Evolutionary conservation across 2,113 vertebrate genomes (phyloP).

Genomic region (Lanius ludovicianus): DNA sequence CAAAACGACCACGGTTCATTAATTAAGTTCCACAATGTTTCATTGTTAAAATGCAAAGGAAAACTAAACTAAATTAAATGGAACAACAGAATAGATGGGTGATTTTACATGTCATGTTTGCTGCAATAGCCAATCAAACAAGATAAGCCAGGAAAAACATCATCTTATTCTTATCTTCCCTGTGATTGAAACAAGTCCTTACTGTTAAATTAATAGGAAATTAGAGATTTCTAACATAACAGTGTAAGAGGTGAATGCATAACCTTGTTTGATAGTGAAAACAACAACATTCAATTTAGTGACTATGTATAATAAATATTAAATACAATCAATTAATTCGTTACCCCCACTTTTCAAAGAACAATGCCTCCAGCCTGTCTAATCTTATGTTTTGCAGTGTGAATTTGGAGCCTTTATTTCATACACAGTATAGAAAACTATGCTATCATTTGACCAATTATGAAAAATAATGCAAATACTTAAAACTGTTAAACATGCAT

Average conservation of each 20-base stretch:
- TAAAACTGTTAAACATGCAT: background rate
- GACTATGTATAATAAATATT: background rate
- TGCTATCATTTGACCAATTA: background rate
- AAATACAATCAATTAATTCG: background rate
- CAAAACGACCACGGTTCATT: background rate
- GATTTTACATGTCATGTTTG: background rate
- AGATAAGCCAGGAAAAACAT: background rate
- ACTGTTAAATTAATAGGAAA: background rate
- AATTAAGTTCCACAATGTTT: background rate
- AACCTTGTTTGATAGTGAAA: background rate
- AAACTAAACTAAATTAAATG: constrained; percentile 33
- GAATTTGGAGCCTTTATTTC: background rate
- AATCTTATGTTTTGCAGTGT: background rate
- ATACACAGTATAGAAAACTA: accelerated
- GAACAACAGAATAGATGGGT: background rate
- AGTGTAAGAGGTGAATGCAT: background rate
- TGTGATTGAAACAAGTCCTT: background rate
- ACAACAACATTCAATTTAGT: background rate
- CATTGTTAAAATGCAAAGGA: background rate
- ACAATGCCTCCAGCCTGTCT: background rate
- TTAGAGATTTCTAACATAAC: background rate
- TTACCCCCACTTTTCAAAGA: background rate
- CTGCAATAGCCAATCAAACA: background rate
- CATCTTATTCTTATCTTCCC: background rate
- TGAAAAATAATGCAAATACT: background rate